Conservation (phyloP, 1,140 invertebrate genomes). For the Musca domestica region DNA sequence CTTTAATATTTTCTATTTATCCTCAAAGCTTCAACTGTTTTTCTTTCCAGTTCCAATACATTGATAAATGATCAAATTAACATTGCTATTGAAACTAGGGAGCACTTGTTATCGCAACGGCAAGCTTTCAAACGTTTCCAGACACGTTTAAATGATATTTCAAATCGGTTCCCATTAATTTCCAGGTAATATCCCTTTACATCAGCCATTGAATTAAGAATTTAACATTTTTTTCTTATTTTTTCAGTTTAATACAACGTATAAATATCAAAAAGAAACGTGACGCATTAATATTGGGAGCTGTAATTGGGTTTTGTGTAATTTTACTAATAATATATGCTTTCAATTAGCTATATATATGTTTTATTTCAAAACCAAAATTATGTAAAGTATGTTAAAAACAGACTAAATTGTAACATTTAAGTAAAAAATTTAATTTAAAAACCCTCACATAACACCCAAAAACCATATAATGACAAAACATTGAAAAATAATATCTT, state of each 20-base stretch:
- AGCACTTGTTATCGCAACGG: constrained; percentile 84
- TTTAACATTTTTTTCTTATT: constrained; percentile 40
- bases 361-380: not conserved
- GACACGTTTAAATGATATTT: constrained; percentile 88
- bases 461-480: not conserved
- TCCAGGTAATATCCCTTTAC: constrained; percentile 35
- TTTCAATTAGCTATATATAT: constrained; percentile 56
- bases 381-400: no score
- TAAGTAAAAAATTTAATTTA: not conserved
- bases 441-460: not conserved
- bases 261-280: constrained; percentile 89
- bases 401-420: no score
- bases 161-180: constrained; percentile 67
- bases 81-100: constrained; percentile 92
- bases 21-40: no score
- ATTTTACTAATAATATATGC: constrained; percentile 82
- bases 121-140: constrained; percentile 86
- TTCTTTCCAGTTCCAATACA: constrained; percentile 76
- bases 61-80: constrained; percentile 95
- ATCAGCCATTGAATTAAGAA: not conserved
- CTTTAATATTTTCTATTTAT: no score
- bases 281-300: constrained; percentile 86
- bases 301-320: constrained; percentile 82
- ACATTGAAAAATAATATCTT: not conserved
- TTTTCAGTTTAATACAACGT: constrained; percentile 88